A percentile compares a stretch with the other conserved stretches of the same genome.
These are phyloP conservation scores for Liodrosophila aerea DNA, from an alignment of 2,888 invertebrate genomes.

Conservation along the genomic window DNA sequence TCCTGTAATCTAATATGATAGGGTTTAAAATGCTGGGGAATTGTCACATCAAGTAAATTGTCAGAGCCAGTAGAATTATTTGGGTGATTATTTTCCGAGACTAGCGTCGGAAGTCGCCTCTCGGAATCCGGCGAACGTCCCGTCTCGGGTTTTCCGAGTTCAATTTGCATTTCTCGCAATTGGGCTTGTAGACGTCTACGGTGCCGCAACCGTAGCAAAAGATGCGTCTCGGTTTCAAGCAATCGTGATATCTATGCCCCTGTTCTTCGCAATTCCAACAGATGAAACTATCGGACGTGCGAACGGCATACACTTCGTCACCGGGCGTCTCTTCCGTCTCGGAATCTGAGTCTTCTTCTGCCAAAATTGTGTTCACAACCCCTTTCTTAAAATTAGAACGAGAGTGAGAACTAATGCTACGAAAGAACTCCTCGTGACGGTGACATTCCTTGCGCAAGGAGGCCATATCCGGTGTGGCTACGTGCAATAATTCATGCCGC, in stretches of 20 bases:
- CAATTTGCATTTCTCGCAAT: background rate
- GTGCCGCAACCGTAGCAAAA: slow-evolving; percentile 11
- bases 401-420: background rate
- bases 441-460: slow-evolving; percentile 7
- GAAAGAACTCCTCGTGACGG: slow-evolving; percentile 9
- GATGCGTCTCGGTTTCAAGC: background rate
- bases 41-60: background rate
- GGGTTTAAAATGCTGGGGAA: background rate
- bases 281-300: background rate
- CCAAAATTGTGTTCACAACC: background rate
- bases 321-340: background rate
- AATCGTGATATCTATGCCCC: slow-evolving; percentile 11
- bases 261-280: slow-evolving; percentile 7
- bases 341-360: no score
- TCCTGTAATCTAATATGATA: background rate
- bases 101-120: background rate
- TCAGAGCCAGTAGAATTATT: background rate
- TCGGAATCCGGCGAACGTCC: background rate
- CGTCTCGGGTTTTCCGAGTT: background rate
- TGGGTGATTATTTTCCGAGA: background rate
- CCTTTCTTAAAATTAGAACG: background rate
- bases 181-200: slow-evolving; percentile 4
- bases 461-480: background rate
- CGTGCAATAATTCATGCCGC: slow-evolving; percentile 4
- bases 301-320: background rate